These are phyloP conservation scores for Ibidorhyncha struthersii DNA, from an alignment of 2,113 vertebrate genomes.

Conservation along the genomic window DNA sequence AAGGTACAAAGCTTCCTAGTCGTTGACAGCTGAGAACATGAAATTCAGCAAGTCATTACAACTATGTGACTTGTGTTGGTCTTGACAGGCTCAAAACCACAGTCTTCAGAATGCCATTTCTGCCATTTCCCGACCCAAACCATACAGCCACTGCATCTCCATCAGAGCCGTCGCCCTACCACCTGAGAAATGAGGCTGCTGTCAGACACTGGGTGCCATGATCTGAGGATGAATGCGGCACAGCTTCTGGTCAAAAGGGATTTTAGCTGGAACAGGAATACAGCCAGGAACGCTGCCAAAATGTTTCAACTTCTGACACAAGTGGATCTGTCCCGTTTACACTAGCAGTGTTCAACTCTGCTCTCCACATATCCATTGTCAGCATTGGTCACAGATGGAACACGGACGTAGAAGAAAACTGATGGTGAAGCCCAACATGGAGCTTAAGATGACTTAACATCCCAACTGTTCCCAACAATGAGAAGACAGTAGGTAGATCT, in stretches of 20 bases:
- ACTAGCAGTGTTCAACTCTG: neutral
- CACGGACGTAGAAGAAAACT: neutral
- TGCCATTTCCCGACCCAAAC: neutral
- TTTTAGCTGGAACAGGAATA: neutral
- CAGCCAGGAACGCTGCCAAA: neutral
- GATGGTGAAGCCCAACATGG: neutral
- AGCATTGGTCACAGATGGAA: fast-evolving
- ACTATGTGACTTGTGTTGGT: neutral
- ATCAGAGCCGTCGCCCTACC: fast-evolving
- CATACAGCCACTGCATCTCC: neutral
- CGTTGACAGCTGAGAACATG: neutral
- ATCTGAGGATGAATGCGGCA: neutral
- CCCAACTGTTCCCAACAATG: neutral
- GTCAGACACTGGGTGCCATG: neutral
- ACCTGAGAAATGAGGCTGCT: neutral
- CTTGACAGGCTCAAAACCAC: neutral
- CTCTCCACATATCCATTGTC: neutral
- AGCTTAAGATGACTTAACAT: neutral
- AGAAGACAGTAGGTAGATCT: neutral
- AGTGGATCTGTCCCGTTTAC: neutral
- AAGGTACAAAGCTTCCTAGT: neutral
- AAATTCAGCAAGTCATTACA: neutral
- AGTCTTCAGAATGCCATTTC: neutral
- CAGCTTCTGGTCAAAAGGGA: neutral
- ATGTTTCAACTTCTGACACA: neutral